Base-by-base conservation (phyloP, 2,113 vertebrate genomes). In the Odontophorus gujanensis region DNA sequence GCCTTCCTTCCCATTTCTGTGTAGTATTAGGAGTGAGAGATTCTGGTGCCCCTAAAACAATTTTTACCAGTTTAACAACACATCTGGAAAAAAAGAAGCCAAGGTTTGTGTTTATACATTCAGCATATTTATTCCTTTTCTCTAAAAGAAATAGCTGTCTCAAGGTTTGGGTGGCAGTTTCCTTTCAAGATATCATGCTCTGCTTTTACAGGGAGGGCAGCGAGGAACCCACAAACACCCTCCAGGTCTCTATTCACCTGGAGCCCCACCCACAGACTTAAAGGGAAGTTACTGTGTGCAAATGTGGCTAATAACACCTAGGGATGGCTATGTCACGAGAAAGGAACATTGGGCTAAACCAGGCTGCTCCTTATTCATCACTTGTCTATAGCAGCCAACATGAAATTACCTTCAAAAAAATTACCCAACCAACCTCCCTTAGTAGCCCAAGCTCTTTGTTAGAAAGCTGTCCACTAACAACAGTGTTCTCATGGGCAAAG, bases 121-220 rank as follows among this genome's bases (percentile, higher is more conserved):
- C 25, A 22, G 5, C 67, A 2, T 53, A 71, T 77, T 75, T 86
- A 63, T 78, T 48, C 26, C 4, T 48, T 74, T 87, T 82, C 71
- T 34, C 4, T 16, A 85, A 80, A 71, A 18, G 53, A 68, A 57
- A n/a, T 24, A 79, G 18, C 7, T 87, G 22, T 61, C 51, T 20
- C 43, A 59, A 38, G 42, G 22, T 76, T 85, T 62, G 36, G 48
- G 21, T 58, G 58, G 15, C n/a, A 65, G n/a, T 15, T 80, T 76
- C 36, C 3, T 17, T 68, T 66, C 1, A 2, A 34, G n/a, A 8
- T 18, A 62, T n/a, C 43, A 34, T 0, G 0, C 2, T 86, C 25
- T 48, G 32, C 25, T 85, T 51, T 75, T 9, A n/a, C 9, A 66
- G n/a, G 10, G 30, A 32, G 6, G 15, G 36, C 32, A 81, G 71